phyloP scores from a whole-genome alignment of 2,113 vertebrate genomes.

The Desmodus rotundus region DNA sequence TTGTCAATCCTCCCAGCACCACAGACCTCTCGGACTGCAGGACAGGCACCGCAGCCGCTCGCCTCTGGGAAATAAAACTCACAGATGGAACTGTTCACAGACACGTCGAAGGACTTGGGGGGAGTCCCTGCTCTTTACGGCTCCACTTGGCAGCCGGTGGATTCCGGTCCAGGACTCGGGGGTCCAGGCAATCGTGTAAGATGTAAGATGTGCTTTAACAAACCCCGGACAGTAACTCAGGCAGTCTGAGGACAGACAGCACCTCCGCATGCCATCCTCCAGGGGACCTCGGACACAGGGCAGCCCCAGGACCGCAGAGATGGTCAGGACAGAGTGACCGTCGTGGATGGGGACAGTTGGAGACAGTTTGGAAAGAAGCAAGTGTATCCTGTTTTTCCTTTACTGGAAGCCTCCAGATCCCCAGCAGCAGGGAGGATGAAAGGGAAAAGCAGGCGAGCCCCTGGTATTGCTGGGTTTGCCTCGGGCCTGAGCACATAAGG shows the following conservation, averaged over 20 bases:
- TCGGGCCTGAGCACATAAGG: background rate
- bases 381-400: background rate
- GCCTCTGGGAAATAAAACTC: background rate
- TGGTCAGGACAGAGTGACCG: background rate
- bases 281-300: background rate
- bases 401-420: background rate
- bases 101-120: background rate
- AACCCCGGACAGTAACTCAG: background rate
- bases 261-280: background rate
- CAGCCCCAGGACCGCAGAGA: background rate
- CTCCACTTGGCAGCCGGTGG: background rate
- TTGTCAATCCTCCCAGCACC: background rate
- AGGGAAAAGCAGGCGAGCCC: background rate
- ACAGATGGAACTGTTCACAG: background rate
- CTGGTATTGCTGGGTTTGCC: background rate
- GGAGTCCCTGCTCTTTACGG: background rate
- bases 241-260: background rate
- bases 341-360: background rate
- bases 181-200: background rate
- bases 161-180: background rate
- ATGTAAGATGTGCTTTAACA: background rate
- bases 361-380: background rate
- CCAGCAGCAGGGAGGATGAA: background rate
- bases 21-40: background rate
- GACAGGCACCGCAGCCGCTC: background rate